phyloP scores from a whole-genome alignment of 2,888 invertebrate species.

The Spisula solida region DNA sequence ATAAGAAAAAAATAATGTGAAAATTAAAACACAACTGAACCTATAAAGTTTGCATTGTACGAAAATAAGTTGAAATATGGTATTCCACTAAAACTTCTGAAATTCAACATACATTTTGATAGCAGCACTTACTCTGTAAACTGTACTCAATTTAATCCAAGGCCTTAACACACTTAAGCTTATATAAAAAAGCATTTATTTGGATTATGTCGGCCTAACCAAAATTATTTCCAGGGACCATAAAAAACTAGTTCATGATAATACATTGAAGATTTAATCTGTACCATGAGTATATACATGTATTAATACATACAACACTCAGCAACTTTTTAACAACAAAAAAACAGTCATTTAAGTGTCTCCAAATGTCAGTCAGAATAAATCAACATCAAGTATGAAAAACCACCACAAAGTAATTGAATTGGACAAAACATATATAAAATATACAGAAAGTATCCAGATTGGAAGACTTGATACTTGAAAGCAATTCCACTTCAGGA shows the following conservation, averaged over 20 bases:
- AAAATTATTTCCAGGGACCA: background rate
- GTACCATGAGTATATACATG: background rate
- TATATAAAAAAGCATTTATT: background rate
- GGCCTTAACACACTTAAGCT: background rate
- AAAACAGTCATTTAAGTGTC: background rate
- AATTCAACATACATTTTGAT: too few species aligned
- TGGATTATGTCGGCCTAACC: background rate
- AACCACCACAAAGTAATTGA: slow-evolving; percentile 14
- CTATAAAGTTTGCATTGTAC: too few species aligned
- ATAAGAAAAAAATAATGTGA: too few species aligned
- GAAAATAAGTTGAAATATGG: too few species aligned
- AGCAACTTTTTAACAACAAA: background rate
- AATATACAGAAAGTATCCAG: background rate
- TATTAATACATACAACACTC: background rate
- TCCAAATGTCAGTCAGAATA: background rate
- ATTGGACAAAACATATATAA: slow-evolving; percentile 1
- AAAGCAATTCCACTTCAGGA: background rate
- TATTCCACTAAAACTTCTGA: too few species aligned
- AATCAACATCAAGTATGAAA: slow-evolving; percentile 1
- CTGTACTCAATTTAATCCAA: background rate
- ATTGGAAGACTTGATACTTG: background rate
- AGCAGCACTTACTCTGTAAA: background rate
- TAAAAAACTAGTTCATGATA: background rate
- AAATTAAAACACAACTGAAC: too few species aligned
- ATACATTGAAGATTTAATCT: background rate